Conservation (phyloP, 2,888 invertebrate genomes). For the Tachystola acroxantha region DNA sequence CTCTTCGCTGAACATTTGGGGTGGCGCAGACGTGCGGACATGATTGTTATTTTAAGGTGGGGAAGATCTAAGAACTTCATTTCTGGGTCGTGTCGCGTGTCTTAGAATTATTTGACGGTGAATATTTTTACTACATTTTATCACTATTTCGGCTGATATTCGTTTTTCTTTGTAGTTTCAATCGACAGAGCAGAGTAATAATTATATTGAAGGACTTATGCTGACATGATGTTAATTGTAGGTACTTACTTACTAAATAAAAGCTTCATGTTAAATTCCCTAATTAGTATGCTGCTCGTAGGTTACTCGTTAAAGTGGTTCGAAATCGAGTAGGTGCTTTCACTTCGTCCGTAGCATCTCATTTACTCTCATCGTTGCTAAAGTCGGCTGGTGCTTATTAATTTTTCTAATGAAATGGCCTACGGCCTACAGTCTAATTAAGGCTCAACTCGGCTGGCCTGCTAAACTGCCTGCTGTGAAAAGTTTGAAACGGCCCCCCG, state of each 20-base stretch:
- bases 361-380: constrained; percentile 28
- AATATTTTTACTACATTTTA: not conserved
- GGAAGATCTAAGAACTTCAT: constrained; percentile 1
- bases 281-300: too few relatives aligned
- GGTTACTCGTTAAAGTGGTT: constrained; percentile 19
- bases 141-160: too few relatives aligned
- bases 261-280: too few relatives aligned
- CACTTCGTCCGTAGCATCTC: constrained; percentile 25
- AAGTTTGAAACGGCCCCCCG: constrained; percentile 57
- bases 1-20: constrained; percentile 4
- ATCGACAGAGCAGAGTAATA: too few relatives aligned
- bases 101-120: not conserved
- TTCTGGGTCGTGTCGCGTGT: not conserved
- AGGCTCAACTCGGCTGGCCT: constrained; percentile 29
- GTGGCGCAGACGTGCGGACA: constrained; percentile 9
- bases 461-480: constrained; percentile 40
- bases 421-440: constrained; percentile 36
- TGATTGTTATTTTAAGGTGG: constrained; percentile 9
- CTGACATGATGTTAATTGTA: too few relatives aligned
- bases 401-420: constrained; percentile 51
- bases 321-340: constrained; percentile 23
- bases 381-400: constrained; percentile 40
- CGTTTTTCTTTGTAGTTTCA: too few relatives aligned
- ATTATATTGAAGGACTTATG: too few relatives aligned
- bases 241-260: too few relatives aligned